phyloP scores from a whole-genome alignment of 2,113 vertebrate genomes.

The Megaceryle maxima region DNA sequence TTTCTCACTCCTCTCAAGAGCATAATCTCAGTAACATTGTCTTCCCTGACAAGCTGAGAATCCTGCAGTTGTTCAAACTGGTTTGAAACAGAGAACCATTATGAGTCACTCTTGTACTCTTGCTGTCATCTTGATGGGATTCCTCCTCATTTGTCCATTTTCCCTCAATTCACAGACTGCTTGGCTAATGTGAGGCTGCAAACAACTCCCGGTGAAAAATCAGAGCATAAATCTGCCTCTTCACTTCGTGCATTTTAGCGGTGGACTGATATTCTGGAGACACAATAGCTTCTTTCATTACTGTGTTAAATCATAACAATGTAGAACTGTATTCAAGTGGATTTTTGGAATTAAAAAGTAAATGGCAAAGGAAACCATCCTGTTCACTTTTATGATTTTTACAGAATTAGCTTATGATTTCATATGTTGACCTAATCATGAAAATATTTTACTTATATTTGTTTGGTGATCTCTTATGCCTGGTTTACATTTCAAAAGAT shows the following conservation, averaged over 20 bases:
- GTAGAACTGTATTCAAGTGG: neutral
- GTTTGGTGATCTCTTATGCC: neutral
- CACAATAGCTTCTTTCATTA: neutral
- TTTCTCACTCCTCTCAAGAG: neutral
- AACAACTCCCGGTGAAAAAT: neutral
- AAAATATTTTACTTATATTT: neutral
- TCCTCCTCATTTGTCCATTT: neutral
- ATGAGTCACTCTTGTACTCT: neutral
- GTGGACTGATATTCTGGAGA: neutral
- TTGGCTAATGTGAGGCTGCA: neutral
- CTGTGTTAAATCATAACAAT: neutral
- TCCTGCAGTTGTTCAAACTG: neutral
- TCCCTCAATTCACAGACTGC: neutral
- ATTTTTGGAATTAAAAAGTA: neutral
- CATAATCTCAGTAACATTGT: neutral
- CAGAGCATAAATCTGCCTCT: neutral
- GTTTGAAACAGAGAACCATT: neutral
- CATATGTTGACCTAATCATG: neutral
- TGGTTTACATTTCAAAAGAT: neutral
- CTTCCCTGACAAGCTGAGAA: neutral
- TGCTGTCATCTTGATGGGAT: neutral
- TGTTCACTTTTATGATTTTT: neutral
- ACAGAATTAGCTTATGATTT: neutral
- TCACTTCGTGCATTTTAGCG: neutral
- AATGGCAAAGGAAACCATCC: neutral